Percentiles rank a stretch among this genome's conserved stretches.
Conservation (phyloP, 2,113 vertebrate species). For the Chlorocebus sabaeus region DNA sequence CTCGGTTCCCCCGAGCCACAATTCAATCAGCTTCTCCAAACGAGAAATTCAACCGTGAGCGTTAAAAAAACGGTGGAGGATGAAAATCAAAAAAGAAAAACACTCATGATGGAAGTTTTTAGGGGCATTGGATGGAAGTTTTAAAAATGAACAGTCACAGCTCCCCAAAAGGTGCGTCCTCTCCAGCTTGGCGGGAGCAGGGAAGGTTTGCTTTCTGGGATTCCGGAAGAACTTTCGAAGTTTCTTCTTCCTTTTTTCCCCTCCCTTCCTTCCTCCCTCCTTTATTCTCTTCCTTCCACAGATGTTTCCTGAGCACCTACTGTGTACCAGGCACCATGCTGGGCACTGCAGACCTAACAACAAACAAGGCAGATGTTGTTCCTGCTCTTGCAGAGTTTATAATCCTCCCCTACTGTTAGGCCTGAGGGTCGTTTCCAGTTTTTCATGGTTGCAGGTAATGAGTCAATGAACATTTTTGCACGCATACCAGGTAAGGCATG, state of each 20-base stretch:
- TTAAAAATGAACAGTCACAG: constrained; percentile 34
- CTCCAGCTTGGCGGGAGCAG: neutral
- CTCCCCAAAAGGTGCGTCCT: neutral
- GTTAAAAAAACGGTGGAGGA: constrained; percentile 52
- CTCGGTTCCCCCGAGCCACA: constrained; percentile 53
- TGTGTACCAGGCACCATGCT: neutral
- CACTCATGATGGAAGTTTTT: constrained; percentile 49
- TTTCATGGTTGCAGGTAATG: neutral
- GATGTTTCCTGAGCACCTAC: neutral
- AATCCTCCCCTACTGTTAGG: neutral
- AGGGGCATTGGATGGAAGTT: constrained; percentile 49
- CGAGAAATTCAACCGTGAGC: constrained; percentile 29
- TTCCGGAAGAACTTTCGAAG: neutral
- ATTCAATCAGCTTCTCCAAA: constrained; percentile 62
- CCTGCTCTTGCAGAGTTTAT: neutral
- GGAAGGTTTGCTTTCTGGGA: neutral
- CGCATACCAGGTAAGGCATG: neutral
- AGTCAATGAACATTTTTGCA: neutral
- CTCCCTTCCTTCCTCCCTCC: neutral
- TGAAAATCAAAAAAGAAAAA: constrained; percentile 66
- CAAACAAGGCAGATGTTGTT: neutral
- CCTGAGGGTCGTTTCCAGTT: neutral
- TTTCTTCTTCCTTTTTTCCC: neutral
- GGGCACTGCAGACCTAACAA: too few relatives aligned
- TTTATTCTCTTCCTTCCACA: neutral